Percentiles rank a stretch among this genome's conserved stretches.
These are phyloP conservation scores for Pantherophis vulpinus DNA, from an alignment of 2,797 vertebrate species.

Conservation along the genomic window DNA sequence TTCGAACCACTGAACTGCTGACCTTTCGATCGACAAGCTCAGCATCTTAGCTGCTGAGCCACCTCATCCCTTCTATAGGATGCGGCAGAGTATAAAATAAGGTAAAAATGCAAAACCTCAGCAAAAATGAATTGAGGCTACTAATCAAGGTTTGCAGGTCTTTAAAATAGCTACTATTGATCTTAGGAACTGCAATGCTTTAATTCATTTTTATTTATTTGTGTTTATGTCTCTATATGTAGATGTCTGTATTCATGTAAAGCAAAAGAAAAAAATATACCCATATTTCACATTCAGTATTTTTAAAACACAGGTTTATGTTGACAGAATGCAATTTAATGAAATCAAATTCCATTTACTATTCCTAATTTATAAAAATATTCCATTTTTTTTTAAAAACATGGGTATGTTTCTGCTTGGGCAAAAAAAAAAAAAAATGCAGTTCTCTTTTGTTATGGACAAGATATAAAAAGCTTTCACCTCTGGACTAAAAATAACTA, in stretches of 20 bases:
- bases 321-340: neutral
- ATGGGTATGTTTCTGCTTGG: constrained; percentile 26
- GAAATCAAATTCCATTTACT: neutral
- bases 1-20: no score
- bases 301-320: neutral
- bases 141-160: constrained; percentile 27
- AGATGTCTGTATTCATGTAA: neutral
- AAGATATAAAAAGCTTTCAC: constrained; percentile 9
- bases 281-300: neutral
- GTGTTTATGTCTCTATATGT: neutral
- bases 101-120: neutral
- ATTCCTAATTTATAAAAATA: constrained; percentile 28
- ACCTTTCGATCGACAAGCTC: no score
- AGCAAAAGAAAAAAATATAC: neutral
- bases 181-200: constrained; percentile 24
- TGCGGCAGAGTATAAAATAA: neutral
- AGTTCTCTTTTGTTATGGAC: neutral
- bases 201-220: constrained; percentile 20
- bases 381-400: neutral
- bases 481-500: constrained; percentile 16
- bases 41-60: no score
- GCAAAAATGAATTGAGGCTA: neutral
- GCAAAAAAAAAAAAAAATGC: constrained; percentile 4
- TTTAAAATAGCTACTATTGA: constrained; percentile 1
- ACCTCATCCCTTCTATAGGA: no score